phyloP scores from a whole-genome alignment of 2,797 vertebrate genomes.

The Acipenser oxyrinchus region DNA sequence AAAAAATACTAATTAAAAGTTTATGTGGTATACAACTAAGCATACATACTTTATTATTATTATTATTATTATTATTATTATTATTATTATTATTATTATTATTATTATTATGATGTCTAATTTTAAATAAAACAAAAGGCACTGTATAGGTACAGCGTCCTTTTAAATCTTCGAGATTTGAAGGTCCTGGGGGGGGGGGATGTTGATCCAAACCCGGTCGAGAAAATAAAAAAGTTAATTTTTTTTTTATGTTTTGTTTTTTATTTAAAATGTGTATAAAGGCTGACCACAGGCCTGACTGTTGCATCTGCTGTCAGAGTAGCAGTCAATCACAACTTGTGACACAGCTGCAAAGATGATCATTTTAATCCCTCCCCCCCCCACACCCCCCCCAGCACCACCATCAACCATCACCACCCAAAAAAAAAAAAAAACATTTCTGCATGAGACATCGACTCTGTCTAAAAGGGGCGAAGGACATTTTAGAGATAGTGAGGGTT shows the following conservation, averaged over 20 bases:
- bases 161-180: too few relatives aligned
- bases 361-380: constrained; percentile 21
- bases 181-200: too few relatives aligned
- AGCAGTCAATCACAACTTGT: constrained; percentile 28
- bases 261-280: constrained; percentile 12
- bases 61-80: too few relatives aligned
- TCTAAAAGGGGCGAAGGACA: constrained; percentile 45
- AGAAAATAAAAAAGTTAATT: background rate
- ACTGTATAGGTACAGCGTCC: too few relatives aligned
- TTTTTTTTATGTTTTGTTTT: constrained; percentile 1
- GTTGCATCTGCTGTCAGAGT: constrained; percentile 26
- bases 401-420: background rate
- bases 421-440: constrained; percentile 36
- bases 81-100: background rate
- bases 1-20: too few relatives aligned
- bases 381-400: too few relatives aligned
- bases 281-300: constrained; percentile 22
- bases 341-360: constrained; percentile 45
- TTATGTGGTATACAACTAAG: too few relatives aligned
- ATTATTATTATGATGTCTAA: too few relatives aligned
- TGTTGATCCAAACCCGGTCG: too few relatives aligned
- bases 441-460: constrained; percentile 41
- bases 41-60: background rate
- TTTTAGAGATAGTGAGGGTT: constrained; percentile 43
- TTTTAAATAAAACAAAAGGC: too few relatives aligned